Conservation (phyloP, 2,888 invertebrate genomes). For the Cynaeus angustus region DNA sequence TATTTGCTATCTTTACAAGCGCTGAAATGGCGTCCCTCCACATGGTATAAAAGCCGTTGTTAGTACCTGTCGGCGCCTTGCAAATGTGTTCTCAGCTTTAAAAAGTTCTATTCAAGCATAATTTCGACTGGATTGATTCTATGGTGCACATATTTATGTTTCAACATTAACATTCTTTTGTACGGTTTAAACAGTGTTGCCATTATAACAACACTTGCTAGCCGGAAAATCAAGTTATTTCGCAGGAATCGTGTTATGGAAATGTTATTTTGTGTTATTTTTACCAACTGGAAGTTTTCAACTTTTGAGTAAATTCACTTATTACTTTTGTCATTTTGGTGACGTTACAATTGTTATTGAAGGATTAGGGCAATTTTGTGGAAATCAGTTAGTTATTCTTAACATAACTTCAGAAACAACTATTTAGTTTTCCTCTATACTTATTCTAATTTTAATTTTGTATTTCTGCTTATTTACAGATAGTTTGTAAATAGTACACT, state of each 20-base stretch:
- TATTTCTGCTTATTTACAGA: conserved; percentile 69
- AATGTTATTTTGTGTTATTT: conserved; percentile 13
- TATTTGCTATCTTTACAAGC: conserved; percentile 77
- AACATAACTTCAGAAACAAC: too few relatives aligned
- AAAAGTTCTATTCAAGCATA: background rate
- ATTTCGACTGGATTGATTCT: conserved; percentile 7
- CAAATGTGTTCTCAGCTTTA: background rate
- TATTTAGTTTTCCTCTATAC: background rate
- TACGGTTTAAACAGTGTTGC: conserved; percentile 58
- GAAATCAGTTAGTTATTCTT: conserved; percentile 2
- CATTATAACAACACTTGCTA: conserved; percentile 51
- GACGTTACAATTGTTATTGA: background rate
- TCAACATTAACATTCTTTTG: conserved; percentile 42
- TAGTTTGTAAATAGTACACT: conserved; percentile 86
- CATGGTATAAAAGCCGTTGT: conserved; percentile 73
- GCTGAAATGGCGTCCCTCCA: conserved; percentile 85
- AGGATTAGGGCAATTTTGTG: background rate
- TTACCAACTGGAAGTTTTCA: conserved; percentile 5
- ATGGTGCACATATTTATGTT: conserved; percentile 5
- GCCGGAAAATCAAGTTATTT: conserved; percentile 44
- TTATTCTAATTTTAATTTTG: background rate
- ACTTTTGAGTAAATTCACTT: background rate
- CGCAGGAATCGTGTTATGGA: conserved; percentile 26
- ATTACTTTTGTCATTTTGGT: background rate
- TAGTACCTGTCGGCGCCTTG: conserved; percentile 21